A percentile compares a stretch with the other conserved stretches of the same genome.
Evolutionary conservation across 2,797 vertebrate genomes (phyloP).

Genomic region (Alcedo atthis): DNA sequence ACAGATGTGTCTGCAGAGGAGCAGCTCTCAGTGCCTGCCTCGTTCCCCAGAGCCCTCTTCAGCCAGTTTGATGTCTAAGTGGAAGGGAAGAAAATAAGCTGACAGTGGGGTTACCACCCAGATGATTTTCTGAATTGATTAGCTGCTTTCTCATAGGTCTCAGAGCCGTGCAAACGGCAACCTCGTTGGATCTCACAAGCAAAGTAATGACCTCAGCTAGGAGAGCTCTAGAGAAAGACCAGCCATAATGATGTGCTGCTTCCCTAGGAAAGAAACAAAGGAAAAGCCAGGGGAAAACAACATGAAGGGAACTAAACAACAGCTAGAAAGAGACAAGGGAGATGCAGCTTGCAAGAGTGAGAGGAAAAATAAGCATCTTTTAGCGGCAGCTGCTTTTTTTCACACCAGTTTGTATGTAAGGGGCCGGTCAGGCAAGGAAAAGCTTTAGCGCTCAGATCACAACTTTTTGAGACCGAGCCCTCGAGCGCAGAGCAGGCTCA

Average conservation of each 20-base stretch:
- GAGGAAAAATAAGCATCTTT: slow-evolving; percentile 13
- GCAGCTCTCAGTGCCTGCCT: slow-evolving; percentile 54
- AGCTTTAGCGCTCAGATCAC: not conserved
- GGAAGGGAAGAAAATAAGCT: slow-evolving; percentile 76
- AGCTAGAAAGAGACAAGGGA: slow-evolving; percentile 20
- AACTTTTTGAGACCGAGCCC: not conserved
- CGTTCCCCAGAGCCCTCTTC: slow-evolving; percentile 68
- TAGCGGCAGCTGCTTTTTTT: not conserved
- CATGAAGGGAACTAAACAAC: slow-evolving; percentile 33
- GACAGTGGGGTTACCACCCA: slow-evolving; percentile 76
- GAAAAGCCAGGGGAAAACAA: slow-evolving; percentile 45
- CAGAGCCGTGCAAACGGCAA: slow-evolving; percentile 45
- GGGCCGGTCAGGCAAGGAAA: not conserved
- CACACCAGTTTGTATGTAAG: not conserved
- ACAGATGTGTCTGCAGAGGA: slow-evolving; percentile 73
- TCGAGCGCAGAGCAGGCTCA: not conserved
- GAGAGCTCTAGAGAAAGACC: slow-evolving; percentile 57
- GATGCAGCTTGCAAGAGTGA: not conserved
- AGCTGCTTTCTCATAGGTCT: slow-evolving; percentile 60
- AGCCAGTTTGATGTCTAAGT: slow-evolving; percentile 75
- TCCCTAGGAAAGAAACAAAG: slow-evolving; percentile 59
- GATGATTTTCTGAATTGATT: slow-evolving; percentile 77
- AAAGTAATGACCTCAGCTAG: slow-evolving; percentile 49
- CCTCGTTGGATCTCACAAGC: slow-evolving; percentile 15
- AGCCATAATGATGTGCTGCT: slow-evolving; percentile 57